These are phyloP conservation scores for Ommatoiulus sabulosus DNA, from an alignment of 2,888 invertebrate genomes.

Conservation along the genomic window DNA sequence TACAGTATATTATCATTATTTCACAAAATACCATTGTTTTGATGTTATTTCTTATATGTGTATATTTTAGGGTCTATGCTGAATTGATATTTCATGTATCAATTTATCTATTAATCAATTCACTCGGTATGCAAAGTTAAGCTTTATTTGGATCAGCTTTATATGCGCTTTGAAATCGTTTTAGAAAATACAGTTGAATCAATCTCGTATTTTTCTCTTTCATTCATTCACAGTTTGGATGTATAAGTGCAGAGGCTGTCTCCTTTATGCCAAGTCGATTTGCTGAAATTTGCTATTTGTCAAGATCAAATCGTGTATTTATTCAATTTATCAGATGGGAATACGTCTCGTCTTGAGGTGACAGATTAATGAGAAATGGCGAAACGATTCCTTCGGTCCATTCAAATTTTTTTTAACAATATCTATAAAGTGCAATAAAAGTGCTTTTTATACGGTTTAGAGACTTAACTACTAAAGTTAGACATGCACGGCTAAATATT, in stretches of 20 bases:
- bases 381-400: not conserved
- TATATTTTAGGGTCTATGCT: too few species aligned
- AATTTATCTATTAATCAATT: not conserved
- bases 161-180: not conserved
- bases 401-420: not conserved
- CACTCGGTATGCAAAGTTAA: not conserved
- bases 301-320: slow-evolving; percentile 24
- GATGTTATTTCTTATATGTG: too few species aligned
- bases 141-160: not conserved
- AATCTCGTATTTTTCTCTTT: not conserved
- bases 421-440: not conserved
- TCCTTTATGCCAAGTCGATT: slow-evolving; percentile 5
- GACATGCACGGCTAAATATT: not conserved
- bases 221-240: not conserved
- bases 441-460: too few species aligned
- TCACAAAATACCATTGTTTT: too few species aligned
- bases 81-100: too few species aligned
- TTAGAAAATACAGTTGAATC: not conserved
- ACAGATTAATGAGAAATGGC: slow-evolving; percentile 5
- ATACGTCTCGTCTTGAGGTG: not conserved
- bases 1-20: too few species aligned
- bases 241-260: not conserved
- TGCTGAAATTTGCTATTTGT: not conserved
- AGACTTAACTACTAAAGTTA: not conserved
- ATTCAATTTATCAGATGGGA: not conserved